Evolutionary conservation across 64 coral and sea anemone genomes (phyloP).

Genomic region (Actinia tenebrosa): DNA sequence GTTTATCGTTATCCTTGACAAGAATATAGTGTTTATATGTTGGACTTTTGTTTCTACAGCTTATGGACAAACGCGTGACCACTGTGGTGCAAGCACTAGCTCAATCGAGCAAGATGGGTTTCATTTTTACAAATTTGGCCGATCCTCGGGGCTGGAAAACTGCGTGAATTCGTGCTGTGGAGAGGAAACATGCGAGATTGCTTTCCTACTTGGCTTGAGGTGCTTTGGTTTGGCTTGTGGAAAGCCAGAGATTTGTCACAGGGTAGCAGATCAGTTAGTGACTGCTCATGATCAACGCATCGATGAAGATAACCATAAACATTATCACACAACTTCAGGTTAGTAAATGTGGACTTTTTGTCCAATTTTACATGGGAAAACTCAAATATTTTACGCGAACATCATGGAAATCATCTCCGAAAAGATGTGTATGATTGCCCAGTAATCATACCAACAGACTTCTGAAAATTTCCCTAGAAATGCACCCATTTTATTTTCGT

Average conservation of each 20-base stretch:
- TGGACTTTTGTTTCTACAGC: background rate
- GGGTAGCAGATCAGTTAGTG: slow-evolving; percentile 37
- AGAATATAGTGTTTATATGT: background rate
- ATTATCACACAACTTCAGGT: background rate
- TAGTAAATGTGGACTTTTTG: background rate
- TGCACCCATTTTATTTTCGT: background rate
- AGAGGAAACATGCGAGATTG: slow-evolving; percentile 38
- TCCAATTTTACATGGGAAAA: background rate
- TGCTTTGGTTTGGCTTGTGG: slow-evolving; percentile 55
- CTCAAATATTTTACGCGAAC: background rate
- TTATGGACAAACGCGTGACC: background rate
- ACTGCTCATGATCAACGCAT: slow-evolving; percentile 16
- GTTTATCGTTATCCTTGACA: background rate
- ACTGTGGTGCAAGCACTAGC: background rate
- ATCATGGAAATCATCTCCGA: background rate
- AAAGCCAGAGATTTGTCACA: slow-evolving; percentile 37
- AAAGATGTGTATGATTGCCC: background rate
- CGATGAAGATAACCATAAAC: background rate
- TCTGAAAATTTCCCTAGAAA: background rate
- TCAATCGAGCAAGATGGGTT: slow-evolving; percentile 14
- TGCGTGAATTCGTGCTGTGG: slow-evolving; percentile 51
- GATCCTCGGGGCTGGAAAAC: slow-evolving; percentile 12
- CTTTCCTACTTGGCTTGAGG: slow-evolving; percentile 29
- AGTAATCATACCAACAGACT: background rate
- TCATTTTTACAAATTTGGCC: slow-evolving; percentile 40